Evolutionary conservation across 1,140 invertebrate genomes (phyloP), one percentile per base, ranked within the genome.

Genomic region (Penaeus vannamei): DNA sequence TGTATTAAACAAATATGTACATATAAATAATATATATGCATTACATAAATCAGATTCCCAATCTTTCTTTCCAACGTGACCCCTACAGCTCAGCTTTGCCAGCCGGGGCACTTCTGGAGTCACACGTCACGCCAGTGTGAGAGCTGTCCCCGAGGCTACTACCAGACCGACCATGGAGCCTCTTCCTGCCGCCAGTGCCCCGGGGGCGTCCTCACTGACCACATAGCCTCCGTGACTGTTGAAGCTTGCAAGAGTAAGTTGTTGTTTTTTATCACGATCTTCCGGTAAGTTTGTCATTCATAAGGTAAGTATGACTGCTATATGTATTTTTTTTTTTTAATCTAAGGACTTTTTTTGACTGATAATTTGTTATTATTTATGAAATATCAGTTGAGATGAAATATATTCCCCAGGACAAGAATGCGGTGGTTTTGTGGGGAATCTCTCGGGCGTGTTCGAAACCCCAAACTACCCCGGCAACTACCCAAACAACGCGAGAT

Each of bases 401-500:
- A 32, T 32, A 19, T 14, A 32, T 29, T 26, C 5, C 5, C 22
- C n/a, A 88, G 86, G 86, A 77, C 86, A 76, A 20, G 46, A n/a
- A 22, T 88, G 86, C 69, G 86, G 86, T 42, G 86, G 86, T 32
- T 46, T 69, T 19, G 86, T 88, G 22, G 81, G 86, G 1, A 22
- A 83, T 10, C 69, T 88, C 0, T 83, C 80, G 17, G 86, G 86
- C 10, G 80, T 88, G 64, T 88, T 88, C 59, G 81, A 88, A 81
- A 88, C 64, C 42, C 86, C 86, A 42, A 88, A 88, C 81, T 88
- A 84, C 64, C 86, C 86, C 36, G 86, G 86, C 46, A 23, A 84
- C 66, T 88, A 88, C 81, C 86, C 86, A 29, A 80, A 83, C 66
- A 53, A 83, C n/a, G 80, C 81, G 19, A 79, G 69, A 22, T 88